Evolutionary conservation across 1,140 invertebrate genomes (phyloP), one percentile per base, ranked within the genome.

Genomic region (Atta colombica): DNA sequence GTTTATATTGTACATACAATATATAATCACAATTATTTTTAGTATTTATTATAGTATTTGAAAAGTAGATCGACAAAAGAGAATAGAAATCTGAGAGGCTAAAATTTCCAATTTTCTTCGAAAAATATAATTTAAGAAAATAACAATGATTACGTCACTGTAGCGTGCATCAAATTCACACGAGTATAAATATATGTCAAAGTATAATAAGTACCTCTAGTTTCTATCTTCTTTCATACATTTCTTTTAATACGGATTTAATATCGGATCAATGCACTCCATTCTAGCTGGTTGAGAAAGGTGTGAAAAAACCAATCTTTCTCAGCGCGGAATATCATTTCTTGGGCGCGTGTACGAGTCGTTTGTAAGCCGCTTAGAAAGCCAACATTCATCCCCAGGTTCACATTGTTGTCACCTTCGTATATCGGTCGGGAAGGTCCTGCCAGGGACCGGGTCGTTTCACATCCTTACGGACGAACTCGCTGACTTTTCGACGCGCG

Each of bases 341-440:
- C 92, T 92, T 88, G 90, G 91, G 88, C 93, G 93, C 91, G 92
- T 92, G 91, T 94, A 87, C 88, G 89, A 93, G 91, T 89, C 93
- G 93, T 90, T 93, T 93, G 91, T 95, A 95, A 95, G 95, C 94
- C 92, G 93, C 94, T 95, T 95, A 95, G 89, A 90, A 92, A 93
- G 92, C 87, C 88, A 89, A 82, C 60, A 89, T 89, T 89, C 82
- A 78, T 80, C 49, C 66, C 45, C 55, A n/a, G 74, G 4, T 49
- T 72, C 51, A 63, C 71, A 91, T 91, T 89, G 89, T 91, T 55
- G 85, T 88, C 72, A 66, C 61, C 77, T 87, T 4, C 12, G 51
- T 58, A 12, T 84, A 12, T 84, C 55, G 72, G 39, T 18, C 18
- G 85, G 77, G 78, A 87, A 89, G 86, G 55, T 66, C n/a, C 81